These are phyloP conservation scores for Phymanthus crucifer DNA, from an alignment of 92 coral and sea anemone species.

Conservation along the genomic window DNA sequence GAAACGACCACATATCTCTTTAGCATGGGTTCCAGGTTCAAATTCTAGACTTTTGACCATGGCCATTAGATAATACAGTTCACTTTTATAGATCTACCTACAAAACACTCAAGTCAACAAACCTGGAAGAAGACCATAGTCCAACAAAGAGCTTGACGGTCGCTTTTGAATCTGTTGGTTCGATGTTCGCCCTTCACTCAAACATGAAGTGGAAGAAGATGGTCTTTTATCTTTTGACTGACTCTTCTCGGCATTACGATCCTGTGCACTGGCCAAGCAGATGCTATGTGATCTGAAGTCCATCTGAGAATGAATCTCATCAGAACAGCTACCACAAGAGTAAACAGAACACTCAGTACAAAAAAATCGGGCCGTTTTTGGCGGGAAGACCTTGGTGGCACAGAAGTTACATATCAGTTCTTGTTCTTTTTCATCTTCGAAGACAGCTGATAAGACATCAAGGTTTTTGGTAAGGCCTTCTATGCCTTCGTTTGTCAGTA, in stretches of 20 bases:
- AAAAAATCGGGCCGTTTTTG: conserved; percentile 81
- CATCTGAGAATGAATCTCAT: conserved; percentile 86
- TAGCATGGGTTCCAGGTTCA: no score
- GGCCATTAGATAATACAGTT: no score
- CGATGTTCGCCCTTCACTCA: conserved; percentile 3
- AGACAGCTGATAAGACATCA: conserved; percentile 76
- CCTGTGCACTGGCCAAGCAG: conserved; percentile 65
- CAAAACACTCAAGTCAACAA: no score
- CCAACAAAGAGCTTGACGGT: conserved; percentile 60
- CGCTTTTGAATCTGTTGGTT: conserved; percentile 14
- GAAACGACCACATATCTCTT: no score
- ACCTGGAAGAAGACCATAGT: conserved; percentile 80
- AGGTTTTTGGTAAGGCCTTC: conserved; percentile 78
- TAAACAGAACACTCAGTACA: conserved; percentile 87
- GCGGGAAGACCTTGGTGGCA: conserved; percentile 89
- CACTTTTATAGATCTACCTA: no score
- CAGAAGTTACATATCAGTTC: conserved; percentile 87
- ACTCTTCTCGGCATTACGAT: conserved; percentile 21
- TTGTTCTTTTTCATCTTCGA: conserved; percentile 73
- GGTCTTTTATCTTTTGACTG: conserved; percentile 24
- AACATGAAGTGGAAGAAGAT: neutral
- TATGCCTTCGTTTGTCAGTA: conserved; percentile 75
- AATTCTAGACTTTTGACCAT: no score
- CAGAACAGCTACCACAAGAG: conserved; percentile 90
- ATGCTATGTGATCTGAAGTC: conserved; percentile 86